Conservation (phyloP, 1,140 invertebrate species). For the Cydia strobilella region DNA sequence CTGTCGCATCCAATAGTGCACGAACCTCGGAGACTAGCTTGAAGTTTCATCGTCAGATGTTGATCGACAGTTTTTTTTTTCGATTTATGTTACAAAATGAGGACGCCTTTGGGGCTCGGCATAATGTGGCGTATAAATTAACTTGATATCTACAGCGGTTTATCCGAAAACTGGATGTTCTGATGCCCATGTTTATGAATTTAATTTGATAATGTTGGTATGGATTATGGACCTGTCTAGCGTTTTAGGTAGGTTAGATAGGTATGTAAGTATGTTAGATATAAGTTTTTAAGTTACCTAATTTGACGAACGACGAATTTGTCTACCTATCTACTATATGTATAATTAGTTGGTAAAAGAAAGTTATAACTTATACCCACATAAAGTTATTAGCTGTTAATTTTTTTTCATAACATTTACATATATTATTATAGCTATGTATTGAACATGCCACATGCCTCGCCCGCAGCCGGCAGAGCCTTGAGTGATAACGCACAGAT, state of each 20-base stretch:
- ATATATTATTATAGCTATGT: background rate
- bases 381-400: too few species aligned
- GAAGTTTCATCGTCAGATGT: constrained; percentile 54
- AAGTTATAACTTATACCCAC: too few species aligned
- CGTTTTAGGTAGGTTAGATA: too few species aligned
- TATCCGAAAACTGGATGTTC: constrained; percentile 29
- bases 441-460: background rate
- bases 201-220: background rate
- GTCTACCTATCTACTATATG: too few species aligned
- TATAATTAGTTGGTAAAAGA: too few species aligned
- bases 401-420: too few species aligned
- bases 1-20: constrained; percentile 55
- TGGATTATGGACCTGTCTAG: background rate
- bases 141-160: constrained; percentile 34
- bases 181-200: background rate
- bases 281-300: too few species aligned
- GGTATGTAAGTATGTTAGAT: too few species aligned
- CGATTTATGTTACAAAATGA: constrained; percentile 48
- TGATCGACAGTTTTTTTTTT: constrained; percentile 61
- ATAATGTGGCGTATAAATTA: constrained; percentile 29
- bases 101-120: constrained; percentile 37
- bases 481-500: constrained; percentile 51
- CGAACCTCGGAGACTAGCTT: constrained; percentile 55
- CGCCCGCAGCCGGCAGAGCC: constrained; percentile 45
- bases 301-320: too few species aligned